Conservation (phyloP, 2,888 invertebrate species). For the Agriopis marginaria region DNA sequence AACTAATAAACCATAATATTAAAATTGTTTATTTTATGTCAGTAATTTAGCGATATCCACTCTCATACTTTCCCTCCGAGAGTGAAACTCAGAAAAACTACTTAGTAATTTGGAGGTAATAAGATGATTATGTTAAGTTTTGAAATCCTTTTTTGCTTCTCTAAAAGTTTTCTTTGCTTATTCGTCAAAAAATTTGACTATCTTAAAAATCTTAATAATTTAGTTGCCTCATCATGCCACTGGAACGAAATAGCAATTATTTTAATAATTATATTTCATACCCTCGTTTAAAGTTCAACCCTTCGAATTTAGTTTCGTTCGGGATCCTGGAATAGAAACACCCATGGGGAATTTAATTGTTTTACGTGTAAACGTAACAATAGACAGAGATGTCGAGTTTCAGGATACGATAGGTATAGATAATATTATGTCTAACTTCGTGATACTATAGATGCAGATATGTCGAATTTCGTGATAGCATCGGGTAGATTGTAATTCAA, state of each 20-base stretch:
- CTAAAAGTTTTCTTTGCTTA: too few species aligned
- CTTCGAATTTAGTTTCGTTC: background rate
- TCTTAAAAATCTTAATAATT: too few species aligned
- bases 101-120: too few species aligned
- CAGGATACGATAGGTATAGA: background rate
- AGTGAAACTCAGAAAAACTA: too few species aligned
- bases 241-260: conserved; percentile 1
- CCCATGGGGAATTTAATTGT: conserved; percentile 12
- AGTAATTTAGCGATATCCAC: too few species aligned
- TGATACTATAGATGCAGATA: background rate
- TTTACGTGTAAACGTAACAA: conserved; percentile 11
- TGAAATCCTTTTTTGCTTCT: too few species aligned
- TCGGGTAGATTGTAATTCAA: background rate
- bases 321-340: background rate
- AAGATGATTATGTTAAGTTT: too few species aligned
- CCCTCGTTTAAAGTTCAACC: background rate
- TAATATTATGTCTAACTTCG: too few species aligned
- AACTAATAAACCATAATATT: too few species aligned
- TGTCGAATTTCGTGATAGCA: background rate
- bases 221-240: background rate
- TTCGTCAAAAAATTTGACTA: too few species aligned
- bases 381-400: background rate
- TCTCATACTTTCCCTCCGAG: too few species aligned
- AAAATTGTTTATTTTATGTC: too few species aligned
- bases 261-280: background rate